phyloP scores from a whole-genome alignment of 2,113 vertebrate genomes.

The Melanerpes formicivorus region DNA sequence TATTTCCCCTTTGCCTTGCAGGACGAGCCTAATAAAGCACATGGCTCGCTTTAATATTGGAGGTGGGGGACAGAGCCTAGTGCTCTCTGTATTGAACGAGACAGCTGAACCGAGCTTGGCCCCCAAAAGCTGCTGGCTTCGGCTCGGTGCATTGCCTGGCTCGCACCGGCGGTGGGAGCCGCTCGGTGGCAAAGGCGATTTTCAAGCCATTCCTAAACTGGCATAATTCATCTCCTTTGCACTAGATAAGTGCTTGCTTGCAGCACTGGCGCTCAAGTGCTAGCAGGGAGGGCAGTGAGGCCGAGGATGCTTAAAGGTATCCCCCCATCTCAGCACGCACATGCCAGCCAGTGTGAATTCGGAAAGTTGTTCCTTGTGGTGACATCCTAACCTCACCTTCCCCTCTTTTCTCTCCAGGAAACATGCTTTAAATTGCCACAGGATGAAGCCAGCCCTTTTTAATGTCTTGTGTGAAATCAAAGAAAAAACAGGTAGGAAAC shows the following conservation, averaged over 20 bases:
- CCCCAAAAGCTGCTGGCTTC: conserved; percentile 24
- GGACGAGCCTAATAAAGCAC: conserved; percentile 61
- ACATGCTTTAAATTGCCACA: conserved; percentile 98
- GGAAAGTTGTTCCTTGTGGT: conserved; percentile 19
- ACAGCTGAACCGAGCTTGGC: neutral
- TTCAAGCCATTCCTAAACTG: conserved; percentile 1
- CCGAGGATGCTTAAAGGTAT: neutral
- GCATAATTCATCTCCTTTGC: conserved; percentile 23
- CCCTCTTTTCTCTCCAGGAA: conserved; percentile 86
- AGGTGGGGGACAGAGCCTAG: neutral
- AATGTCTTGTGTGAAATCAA: conserved; percentile 99
- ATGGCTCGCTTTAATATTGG: conserved; percentile 41
- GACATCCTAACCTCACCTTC: conserved; percentile 10
- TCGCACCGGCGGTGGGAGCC: neutral
- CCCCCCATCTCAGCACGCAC: accelerated
- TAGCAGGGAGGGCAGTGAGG: neutral
- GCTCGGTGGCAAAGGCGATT: conserved; percentile 36
- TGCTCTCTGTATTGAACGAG: neutral
- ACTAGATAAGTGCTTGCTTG: neutral
- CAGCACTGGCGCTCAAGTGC: neutral
- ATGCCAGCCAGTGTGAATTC: neutral
- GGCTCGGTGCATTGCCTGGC: neutral
- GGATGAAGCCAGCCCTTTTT: conserved; percentile 99
- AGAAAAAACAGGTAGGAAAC: conserved; percentile 95
- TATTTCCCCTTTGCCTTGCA: neutral